Evolutionary conservation across 1,140 invertebrate genomes (phyloP).

Genomic region (Charaxes varanes): DNA sequence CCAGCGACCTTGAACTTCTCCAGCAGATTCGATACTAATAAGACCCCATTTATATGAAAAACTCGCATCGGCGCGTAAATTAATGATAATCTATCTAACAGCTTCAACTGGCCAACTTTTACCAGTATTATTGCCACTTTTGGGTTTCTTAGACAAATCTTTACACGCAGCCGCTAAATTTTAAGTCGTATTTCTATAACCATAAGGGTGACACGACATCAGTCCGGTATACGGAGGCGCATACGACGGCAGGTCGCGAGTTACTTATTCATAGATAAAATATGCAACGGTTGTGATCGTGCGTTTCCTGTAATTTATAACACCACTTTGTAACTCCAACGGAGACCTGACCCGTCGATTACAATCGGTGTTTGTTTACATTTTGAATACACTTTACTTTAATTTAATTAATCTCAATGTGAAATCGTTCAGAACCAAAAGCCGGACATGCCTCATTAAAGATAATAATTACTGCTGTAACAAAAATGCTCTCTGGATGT

Average conservation of each 20-base stretch:
- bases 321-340: background rate
- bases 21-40: constrained; percentile 5
- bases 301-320: constrained; percentile 3
- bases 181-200: background rate
- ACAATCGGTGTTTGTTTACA: constrained; percentile 1
- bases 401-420: too few species aligned
- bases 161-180: background rate
- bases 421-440: too few species aligned
- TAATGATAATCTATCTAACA: constrained; percentile 6
- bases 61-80: constrained; percentile 2
- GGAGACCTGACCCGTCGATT: background rate
- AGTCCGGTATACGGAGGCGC: too few species aligned
- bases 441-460: too few species aligned
- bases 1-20: constrained; percentile 15
- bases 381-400: too few species aligned
- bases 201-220: constrained; percentile 2
- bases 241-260: too few species aligned
- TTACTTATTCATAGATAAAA: constrained; percentile 2
- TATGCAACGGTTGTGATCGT: constrained; percentile 1
- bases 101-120: background rate
- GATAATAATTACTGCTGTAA: too few species aligned
- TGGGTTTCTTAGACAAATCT: background rate
- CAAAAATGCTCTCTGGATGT: too few species aligned
- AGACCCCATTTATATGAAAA: constrained; percentile 2
- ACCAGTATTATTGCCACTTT: background rate